phyloP scores from a whole-genome alignment of 2,888 invertebrate genomes.

The Chrysolina oricalcia region DNA sequence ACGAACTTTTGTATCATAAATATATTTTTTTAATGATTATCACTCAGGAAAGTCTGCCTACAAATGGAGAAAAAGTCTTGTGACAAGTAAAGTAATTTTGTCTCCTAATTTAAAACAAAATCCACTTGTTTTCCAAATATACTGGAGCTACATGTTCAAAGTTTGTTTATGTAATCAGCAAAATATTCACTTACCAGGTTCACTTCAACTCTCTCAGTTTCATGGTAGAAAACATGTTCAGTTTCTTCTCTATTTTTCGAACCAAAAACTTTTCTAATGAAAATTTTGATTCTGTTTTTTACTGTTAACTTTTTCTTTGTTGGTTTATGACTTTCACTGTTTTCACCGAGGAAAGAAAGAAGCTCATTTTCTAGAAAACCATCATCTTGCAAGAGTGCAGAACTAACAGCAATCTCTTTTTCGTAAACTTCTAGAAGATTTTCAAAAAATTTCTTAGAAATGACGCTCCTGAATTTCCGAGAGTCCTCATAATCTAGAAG shows the following conservation, averaged over 20 bases:
- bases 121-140: no score
- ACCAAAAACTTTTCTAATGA: conserved; percentile 21
- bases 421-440: conserved; percentile 53
- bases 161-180: background rate
- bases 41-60: no score
- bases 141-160: background rate
- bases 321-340: background rate
- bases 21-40: no score
- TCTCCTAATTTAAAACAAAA: no score
- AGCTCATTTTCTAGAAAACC: conserved; percentile 49
- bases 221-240: background rate
- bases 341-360: conserved; percentile 10
- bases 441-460: conserved; percentile 51
- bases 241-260: conserved; percentile 1
- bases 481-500: background rate
- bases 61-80: no score
- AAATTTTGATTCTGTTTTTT: conserved; percentile 23
- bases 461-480: conserved; percentile 32
- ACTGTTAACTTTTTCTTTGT: conserved; percentile 31
- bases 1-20: no score
- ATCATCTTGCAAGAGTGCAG: conserved; percentile 48
- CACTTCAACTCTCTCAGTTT: background rate
- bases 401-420: conserved; percentile 50
- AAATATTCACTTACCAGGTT: background rate
- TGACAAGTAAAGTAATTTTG: no score